A percentile compares a stretch with the other conserved stretches of the same genome.
Evolutionary conservation across 2,888 invertebrate genomes (phyloP).

Genomic region (Lissocephala sabroskyi): DNA sequence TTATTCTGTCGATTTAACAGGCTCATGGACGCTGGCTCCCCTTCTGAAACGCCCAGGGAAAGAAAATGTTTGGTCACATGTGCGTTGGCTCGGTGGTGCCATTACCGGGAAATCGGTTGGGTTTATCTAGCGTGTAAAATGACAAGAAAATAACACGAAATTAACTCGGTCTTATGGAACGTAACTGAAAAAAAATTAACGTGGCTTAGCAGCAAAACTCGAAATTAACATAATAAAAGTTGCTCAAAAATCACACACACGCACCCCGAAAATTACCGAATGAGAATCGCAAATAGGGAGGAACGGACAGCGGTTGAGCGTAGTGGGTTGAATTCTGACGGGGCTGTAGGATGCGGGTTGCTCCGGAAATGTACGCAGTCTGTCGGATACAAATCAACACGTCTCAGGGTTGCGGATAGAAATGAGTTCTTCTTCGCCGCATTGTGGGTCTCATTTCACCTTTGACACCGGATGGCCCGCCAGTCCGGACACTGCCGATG

Average conservation of each 20-base stretch:
- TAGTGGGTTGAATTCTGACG: conserved; percentile 21
- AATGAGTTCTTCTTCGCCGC: conserved; percentile 16
- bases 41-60: too few relatives aligned
- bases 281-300: conserved; percentile 40
- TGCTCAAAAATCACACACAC: conserved; percentile 1
- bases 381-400: conserved; percentile 38
- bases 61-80: background rate
- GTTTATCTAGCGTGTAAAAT: conserved; percentile 67
- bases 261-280: conserved; percentile 34
- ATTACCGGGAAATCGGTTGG: conserved; percentile 27
- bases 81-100: background rate
- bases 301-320: conserved; percentile 9
- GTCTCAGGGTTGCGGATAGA: conserved; percentile 29
- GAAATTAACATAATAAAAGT: conserved; percentile 51
- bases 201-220: too few relatives aligned
- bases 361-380: conserved; percentile 14
- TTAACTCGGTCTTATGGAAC: conserved; percentile 70
- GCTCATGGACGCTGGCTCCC: too few relatives aligned
- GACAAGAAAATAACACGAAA: conserved; percentile 66
- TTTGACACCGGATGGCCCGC: conserved; percentile 43
- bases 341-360: conserved; percentile 1
- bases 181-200: conserved; percentile 53
- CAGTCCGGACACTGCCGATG: background rate
- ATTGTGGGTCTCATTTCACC: conserved; percentile 40
- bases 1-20: too few relatives aligned